Base-by-base conservation (phyloP, 2,888 invertebrate species). In the Phengaris alcon region DNA sequence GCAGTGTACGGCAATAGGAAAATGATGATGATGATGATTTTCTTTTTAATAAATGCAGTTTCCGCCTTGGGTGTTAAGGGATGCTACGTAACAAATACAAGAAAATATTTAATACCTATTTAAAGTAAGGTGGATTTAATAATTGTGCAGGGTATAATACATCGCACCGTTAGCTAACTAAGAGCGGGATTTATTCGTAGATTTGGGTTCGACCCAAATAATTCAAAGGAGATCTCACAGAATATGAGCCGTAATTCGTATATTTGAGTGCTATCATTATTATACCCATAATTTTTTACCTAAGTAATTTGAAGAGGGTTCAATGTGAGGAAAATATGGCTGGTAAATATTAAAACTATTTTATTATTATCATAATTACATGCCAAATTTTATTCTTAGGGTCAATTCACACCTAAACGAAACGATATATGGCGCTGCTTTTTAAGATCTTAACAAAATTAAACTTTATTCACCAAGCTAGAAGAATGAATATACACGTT, bases 161-260 rank as follows among this genome's bases (percentile, higher is more conserved):
- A 77, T 76, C 76, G 75, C 74, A 75, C 68, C 57, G 57, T 89
- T 90, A 90, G 90, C 90, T 90, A 90, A 89, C 88, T 88, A 87
- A 88, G 85, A 85, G 85, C 83, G 85, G 88, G 89, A 90, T 90
- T 90, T 91, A 90, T 91, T 88, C 88, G 87, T 88, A 88, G 89
- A 88, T 89, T 88, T 86, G 88, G 89, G 88, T 84, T 87, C 85
- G 87, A 90, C 90, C 90, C 89, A 86, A 87, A 90, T 90, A 89
- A 90, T 87, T 90, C 90, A 90, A 86, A 89, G 88, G 88, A 90
- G 88, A 89, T 89, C 88, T 86, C 83, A 86, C 87, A 88, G 90
- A 88, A 88, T 88, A 85, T 87, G 86, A 88, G 85, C 72, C 12
- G 52, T 72, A 52, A 52, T 52, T 54, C 54, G 72, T 52, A 52